phyloP scores from a whole-genome alignment of 2,797 vertebrate species.

The Periparus ater region DNA sequence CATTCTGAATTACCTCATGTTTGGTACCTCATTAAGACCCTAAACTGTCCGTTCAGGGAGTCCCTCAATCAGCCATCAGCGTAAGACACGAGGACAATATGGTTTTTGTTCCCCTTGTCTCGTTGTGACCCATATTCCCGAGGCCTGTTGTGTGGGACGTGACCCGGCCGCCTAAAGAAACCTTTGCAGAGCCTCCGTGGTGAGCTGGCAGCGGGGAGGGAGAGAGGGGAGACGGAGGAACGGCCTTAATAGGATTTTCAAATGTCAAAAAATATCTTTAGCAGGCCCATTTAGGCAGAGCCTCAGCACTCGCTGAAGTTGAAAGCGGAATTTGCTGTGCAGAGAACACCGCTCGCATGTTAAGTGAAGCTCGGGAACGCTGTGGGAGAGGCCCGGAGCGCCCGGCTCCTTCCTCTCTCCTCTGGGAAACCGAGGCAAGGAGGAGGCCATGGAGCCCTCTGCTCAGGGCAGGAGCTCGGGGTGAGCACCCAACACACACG shows the following conservation, averaged over 20 bases:
- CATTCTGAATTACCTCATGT: background rate
- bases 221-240: background rate
- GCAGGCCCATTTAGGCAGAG: background rate
- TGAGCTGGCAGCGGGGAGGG: background rate
- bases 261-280: conserved; percentile 46
- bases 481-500: background rate
- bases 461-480: background rate
- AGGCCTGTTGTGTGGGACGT: conserved; percentile 18
- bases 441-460: background rate
- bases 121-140: conserved; percentile 25
- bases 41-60: conserved; percentile 14
- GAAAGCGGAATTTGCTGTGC: background rate
- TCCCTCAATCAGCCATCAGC: background rate
- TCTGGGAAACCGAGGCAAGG: rapidly evolving
- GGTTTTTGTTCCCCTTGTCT: background rate
- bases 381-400: background rate
- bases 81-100: background rate
- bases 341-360: background rate
- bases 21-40: conserved; percentile 6
- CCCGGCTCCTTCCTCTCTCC: background rate
- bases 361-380: background rate
- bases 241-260: conserved; percentile 28
- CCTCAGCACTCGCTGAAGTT: background rate
- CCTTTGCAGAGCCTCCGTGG: background rate
- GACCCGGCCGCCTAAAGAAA: background rate